Evolutionary conservation across 2,797 vertebrate genomes (phyloP).

Genomic region (Myotis findleyi): DNA sequence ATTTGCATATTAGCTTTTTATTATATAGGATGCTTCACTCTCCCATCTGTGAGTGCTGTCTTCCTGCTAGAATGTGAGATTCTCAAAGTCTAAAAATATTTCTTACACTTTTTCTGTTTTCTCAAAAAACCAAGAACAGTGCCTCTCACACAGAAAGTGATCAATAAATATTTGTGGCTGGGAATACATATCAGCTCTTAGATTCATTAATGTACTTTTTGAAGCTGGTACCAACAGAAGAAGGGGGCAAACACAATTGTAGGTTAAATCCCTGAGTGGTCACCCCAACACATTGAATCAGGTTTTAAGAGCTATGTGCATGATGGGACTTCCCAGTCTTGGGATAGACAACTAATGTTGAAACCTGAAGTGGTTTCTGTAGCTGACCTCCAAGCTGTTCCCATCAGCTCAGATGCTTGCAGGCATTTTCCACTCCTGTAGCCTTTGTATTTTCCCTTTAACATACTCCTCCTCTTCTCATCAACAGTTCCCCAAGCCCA

Average conservation of each 20-base stretch:
- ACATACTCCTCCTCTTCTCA: background rate
- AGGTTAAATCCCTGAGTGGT: background rate
- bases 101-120: background rate
- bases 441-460: background rate
- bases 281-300: background rate
- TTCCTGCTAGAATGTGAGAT: background rate
- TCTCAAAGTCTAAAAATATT: background rate
- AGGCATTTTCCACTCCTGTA: background rate
- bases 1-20: too few species aligned
- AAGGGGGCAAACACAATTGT: background rate
- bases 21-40: too few species aligned
- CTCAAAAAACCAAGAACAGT: background rate
- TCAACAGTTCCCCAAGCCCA: background rate
- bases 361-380: background rate
- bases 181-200: background rate
- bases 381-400: background rate
- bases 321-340: background rate
- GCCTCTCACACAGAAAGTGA: background rate
- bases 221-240: background rate
- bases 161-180: background rate
- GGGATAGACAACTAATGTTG: too few species aligned
- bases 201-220: background rate
- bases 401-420: background rate
- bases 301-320: too few species aligned
- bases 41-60: background rate